Percentiles rank a stretch among this genome's conserved stretches.
These are phyloP conservation scores for Loxodonta africana DNA, from an alignment of 2,113 vertebrate genomes.

Conservation along the genomic window DNA sequence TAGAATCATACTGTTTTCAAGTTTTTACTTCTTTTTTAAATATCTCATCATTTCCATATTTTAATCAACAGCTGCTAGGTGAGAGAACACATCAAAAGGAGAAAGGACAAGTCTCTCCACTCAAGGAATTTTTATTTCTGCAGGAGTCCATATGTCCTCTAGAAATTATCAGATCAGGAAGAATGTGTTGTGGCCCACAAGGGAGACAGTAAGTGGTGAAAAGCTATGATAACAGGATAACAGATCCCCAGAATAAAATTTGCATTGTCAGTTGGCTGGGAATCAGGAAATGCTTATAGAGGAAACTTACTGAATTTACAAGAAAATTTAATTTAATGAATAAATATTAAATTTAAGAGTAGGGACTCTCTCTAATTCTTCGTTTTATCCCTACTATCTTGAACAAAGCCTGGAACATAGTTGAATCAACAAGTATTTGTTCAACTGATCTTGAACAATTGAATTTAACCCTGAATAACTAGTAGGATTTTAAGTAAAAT, in stretches of 20 bases:
- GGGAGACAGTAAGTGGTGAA: conserved; percentile 55
- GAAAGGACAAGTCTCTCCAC: background rate
- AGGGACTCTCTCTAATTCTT: background rate
- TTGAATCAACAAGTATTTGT: background rate
- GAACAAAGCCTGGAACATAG: background rate
- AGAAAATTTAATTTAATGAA: conserved; percentile 24
- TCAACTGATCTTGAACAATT: background rate
- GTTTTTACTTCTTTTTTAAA: background rate
- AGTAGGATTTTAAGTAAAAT: background rate
- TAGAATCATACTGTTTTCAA: background rate
- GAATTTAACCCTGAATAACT: background rate
- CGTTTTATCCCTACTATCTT: background rate
- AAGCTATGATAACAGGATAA: conserved; percentile 66
- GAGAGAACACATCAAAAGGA: background rate
- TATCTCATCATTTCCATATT: conserved; percentile 12
- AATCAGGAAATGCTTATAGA: background rate
- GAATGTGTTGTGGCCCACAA: background rate
- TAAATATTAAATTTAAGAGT: conserved; percentile 30
- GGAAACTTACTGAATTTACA: background rate
- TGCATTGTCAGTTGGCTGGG: background rate
- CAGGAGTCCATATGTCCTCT: background rate
- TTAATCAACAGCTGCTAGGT: background rate
- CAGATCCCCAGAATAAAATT: conserved; percentile 25
- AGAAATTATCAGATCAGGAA: conserved; percentile 46
- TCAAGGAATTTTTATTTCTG: conserved; percentile 23